Base-by-base conservation (phyloP, 1,140 invertebrate genomes). In the Orussus abietinus region DNA sequence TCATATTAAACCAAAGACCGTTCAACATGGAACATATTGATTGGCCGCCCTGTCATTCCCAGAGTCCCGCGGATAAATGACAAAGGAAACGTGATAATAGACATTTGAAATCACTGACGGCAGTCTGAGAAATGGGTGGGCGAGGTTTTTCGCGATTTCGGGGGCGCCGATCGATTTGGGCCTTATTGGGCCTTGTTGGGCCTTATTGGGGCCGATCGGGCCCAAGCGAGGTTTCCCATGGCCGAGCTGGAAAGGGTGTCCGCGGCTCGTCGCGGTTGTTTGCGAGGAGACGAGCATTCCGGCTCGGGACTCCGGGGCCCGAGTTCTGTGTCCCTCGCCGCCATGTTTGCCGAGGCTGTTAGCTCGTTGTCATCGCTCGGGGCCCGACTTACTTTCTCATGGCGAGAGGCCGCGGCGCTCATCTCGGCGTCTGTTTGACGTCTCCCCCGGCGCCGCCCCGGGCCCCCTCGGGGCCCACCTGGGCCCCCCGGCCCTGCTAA, bases 1-100 rank as follows among this genome's bases (percentile, higher is more conserved):
- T 58, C 49, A 64, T 66, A 68, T 64, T 66, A 68, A 68, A 68
- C 65, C 65, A 68, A 68, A 68, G 65, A 66, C 52, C 56, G 49
- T 62, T 66, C 45, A 50, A 55, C 40, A 58, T 49, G 39, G 43
- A 53, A 48, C 22, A n/a, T n/a, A n/a, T n/a, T n/a, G n/a, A n/a
- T n/a, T n/a, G n/a, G n/a, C n/a, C n/a, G n/a, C n/a, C n/a, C n/a
- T n/a, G n/a, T n/a, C n/a, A n/a, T n/a, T n/a, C n/a, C n/a, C n/a
- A n/a, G n/a, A n/a, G n/a, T n/a, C n/a, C n/a, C n/a, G n/a, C n/a
- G n/a, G n/a, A n/a, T n/a, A n/a, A n/a, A n/a, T n/a, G n/a, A n/a
- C n/a, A n/a, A n/a, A n/a, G n/a, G n/a, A n/a, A n/a, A n/a, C n/a
- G n/a, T n/a, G n/a, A n/a, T n/a, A n/a, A n/a, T n/a, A n/a, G n/a